Evolutionary conservation across 2,888 invertebrate species (phyloP), one percentile per base, ranked within the genome.

Genomic region (Esperia sulphurella): DNA sequence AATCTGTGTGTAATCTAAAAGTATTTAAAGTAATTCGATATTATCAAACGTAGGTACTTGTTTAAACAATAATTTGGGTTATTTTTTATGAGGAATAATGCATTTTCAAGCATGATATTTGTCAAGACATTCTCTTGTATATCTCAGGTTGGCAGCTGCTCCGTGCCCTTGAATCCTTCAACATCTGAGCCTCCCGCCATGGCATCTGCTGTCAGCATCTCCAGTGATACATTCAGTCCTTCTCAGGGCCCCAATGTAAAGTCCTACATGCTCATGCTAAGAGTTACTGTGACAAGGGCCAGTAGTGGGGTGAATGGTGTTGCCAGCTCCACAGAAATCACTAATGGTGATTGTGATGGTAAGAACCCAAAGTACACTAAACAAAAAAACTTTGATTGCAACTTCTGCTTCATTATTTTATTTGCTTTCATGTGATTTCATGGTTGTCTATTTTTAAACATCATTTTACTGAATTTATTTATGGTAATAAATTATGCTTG

Each of bases 151-250:
- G 94, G 95, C 43, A 92, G 92, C 54, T 93, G 93, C 58, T 94
- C 94, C 62, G 93, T 95, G 43, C 92, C 94, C 21, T 92, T 95
- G 45, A 96, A 96, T 79, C 96, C 95, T 4, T 92, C 90, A 41
- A 77, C 84, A 42, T 86, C 90, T 0, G 91, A 92, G 65, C 92
- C 94, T 8, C 92, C 92, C 4, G 90, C 92, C 1, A 92, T 92
- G 90, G 93, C 94, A 52, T 93, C 95, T 1, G 95, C 95, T 14
- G 93, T 97, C 49, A 95, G 96, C 65, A 95, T 97, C 74, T 94
- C 96, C 39, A 95, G 95, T 61, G 96, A 97, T 68, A 93, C 94
- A 31, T 97, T 98, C 79, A 94, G 92, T 68, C 91, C 94, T 35
- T 93, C 92, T 10, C 95, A 94, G 57, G 95, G 95, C 3, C 94